Evolutionary conservation across 1,140 invertebrate species (phyloP), one percentile per base, ranked within the genome.

Genomic region (Sinella curviseta): DNA sequence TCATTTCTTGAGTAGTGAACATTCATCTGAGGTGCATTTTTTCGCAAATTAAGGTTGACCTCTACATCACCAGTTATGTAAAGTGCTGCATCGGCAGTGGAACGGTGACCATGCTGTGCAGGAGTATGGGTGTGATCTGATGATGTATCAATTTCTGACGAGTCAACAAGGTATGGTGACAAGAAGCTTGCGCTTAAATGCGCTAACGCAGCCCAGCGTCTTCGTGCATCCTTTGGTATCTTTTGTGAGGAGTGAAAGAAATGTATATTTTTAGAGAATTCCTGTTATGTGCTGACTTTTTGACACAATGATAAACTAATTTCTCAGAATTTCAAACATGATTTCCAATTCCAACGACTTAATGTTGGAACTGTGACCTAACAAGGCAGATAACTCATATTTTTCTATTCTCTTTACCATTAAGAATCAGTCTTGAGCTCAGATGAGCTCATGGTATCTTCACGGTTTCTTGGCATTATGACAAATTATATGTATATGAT

Each of bases 1-100:
- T 70, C 30, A 24, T 73, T 65, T 0, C 67, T n/a, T 3, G 39
- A 31, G 28, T 34, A 80, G 35, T 83, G 81, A 48, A 83, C 24
- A 36, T 83, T 75, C 76, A 78, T 20, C 16, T 17, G 24, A 4
- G 80, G 76, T 1, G n/a, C 24, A 0, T 78, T 33, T 24, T 78
- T 79, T 24, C 39, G 35, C 0, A 83, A n/a, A 34, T 82, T 76
- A 0, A 80, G 1, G 20, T 76, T 73, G 12, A 80, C 31, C 60
- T 83, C 67, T 0, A 80, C 16, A 55, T 78, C 67, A 4, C 80
- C 79, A 48, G 2, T 70, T 33, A 30, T 4, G 31, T 17, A 70
- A 33, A 31, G 3, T 31, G 65, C 3, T 16, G 57, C 14, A 60
- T 60, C 57, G 8, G 65, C 28, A 33, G 26, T 33, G 12, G 65